A percentile compares a stretch with the other conserved stretches of the same genome.
These are phyloP conservation scores for Illadopsis cleaveri DNA, from an alignment of 2,113 vertebrate genomes.

Conservation along the genomic window DNA sequence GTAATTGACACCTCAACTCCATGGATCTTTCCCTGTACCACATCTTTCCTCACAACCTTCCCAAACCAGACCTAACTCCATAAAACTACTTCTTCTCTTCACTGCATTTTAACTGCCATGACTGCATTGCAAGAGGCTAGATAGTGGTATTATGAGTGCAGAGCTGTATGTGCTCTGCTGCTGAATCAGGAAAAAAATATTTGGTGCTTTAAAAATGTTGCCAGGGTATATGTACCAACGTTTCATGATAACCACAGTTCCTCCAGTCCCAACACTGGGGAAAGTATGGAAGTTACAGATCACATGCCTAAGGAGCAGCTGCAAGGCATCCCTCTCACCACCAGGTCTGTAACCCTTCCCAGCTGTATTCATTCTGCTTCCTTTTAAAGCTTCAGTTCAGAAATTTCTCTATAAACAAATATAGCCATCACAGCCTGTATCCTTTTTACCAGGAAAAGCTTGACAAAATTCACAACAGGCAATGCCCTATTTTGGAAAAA, in stretches of 20 bases:
- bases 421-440: not conserved
- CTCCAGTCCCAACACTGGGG: not conserved
- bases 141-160: not conserved
- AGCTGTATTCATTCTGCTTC: not conserved
- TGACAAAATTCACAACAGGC: not conserved
- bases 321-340: not conserved
- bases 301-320: not conserved
- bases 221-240: not conserved
- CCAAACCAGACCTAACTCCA: not conserved
- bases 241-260: not conserved
- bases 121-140: not conserved
- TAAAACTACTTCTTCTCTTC: not conserved
- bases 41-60: not conserved
- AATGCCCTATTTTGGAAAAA: not conserved
- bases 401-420: not conserved
- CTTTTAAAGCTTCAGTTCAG: not conserved
- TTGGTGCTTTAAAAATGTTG: not conserved
- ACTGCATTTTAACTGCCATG: not conserved
- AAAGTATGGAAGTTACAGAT: not conserved
- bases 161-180: rapidly evolving
- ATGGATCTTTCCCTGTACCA: not conserved
- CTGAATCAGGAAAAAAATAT: not conserved
- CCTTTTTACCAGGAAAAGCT: not conserved
- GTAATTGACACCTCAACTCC: not conserved
- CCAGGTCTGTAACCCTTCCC: rapidly evolving